Base-by-base conservation (phyloP, 2,888 invertebrate species). In the Caenorhabditis becei region DNA sequence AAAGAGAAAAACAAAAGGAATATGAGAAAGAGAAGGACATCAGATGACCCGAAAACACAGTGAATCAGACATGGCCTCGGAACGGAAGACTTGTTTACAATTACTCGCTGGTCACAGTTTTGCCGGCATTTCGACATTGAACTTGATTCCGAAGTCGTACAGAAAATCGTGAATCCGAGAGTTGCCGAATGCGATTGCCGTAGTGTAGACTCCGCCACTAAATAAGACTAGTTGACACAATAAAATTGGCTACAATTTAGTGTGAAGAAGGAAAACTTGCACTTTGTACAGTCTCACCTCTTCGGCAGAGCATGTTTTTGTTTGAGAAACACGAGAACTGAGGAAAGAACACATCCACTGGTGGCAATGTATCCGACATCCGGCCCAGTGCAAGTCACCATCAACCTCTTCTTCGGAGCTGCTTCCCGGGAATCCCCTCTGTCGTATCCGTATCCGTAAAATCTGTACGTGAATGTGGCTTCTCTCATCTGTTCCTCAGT, bases 201-300 rank as follows among this genome's bases (percentile, higher is more conserved):
- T 95, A 0, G 97, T 93, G 74, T 94, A 93, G 1, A 97, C 96
- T 14, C 97, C 97, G 32, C 96, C 96, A 10, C 95, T 95, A 92
- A 77, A 93, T 47, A 18, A 28, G 28, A 20, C 2, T n/a, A 11
- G 24, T 54, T 54, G 28, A 26, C 26, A 11, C 3, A 35, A n/a
- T 24, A 8, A n/a, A 62, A 62, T 62, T 62, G 62, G 62, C 62
- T 62, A 26, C 62, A 28, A 24, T 62, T 26, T 28, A 56, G 53
- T 24, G 53, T 20, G 18, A 18, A 47, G 2, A n/a, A 7, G 2
- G n/a, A 28, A 47, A 28, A 18, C 10, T 3, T 62, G 62, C 28
- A 62, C 62, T 62, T 47, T 47, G 56, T 32, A 18, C 28, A 3
- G 41, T 14, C 41, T 41, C 41, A 95, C 95, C 91, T 92, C 59